Evolutionary conservation across 2,797 vertebrate species (phyloP), one percentile per base, ranked within the genome.

Genomic region (Hephaestus fuliginosus): DNA sequence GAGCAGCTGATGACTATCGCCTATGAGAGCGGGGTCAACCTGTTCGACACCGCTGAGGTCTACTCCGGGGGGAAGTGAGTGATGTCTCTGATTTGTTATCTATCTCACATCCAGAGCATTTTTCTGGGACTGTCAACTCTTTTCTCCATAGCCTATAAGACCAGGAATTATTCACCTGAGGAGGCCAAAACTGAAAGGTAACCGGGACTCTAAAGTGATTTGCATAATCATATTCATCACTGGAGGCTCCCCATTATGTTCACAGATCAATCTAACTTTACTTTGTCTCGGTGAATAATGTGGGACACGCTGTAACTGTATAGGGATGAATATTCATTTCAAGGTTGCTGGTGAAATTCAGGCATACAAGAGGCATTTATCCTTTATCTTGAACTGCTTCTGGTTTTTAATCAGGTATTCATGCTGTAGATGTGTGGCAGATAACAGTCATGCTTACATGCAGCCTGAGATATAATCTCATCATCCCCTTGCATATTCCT

Each of bases 1-100:
- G 97, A 98, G 88, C 96, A 97, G 89, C 93, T 98, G 88, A 98
- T 98, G 97, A 98, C 97, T 1, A 98, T 98, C 18, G 97, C 97
- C 51, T 98, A 98, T 2, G 97, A 98, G 84, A 97, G 96, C 1
- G 97, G 97, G 64, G 97, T 98, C 81, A 98, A 98, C 90, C 95
- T 98, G 83, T 98, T 98, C 56, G 97, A 98, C 88, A 98, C 97
- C 0, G 97, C 97, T 0, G 97, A 98, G 82, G 97, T 98, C 81
- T 98, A 96, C 88, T 94, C 96, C 0, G 95, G 94, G 22, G 96
- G 96, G n/a, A 96, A 93, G 96, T 96, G 85, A 95, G 96, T 95
- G 74, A 80, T 46, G 51, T 66, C 49, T 75, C 75, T 10, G 20
- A 72, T 83, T 84, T 89, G 33, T 74, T 63, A 56, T 71, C 62